These are phyloP conservation scores for Drosophila lacteicornis DNA, from an alignment of 1,140 invertebrate genomes.

Conservation along the genomic window DNA sequence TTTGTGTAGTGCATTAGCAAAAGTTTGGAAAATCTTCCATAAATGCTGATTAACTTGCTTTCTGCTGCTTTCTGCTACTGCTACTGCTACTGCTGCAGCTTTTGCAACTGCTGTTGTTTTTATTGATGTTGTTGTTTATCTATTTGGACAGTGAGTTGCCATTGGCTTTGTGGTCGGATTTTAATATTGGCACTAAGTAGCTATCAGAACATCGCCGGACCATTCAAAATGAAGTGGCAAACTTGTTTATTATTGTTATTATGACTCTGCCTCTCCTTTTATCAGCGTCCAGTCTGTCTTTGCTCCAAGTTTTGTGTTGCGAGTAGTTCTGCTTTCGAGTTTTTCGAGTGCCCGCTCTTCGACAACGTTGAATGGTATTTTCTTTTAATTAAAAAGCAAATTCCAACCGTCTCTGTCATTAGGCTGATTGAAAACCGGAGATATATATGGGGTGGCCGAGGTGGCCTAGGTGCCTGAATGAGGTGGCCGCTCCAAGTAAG, in stretches of 20 bases:
- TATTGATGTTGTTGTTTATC: slow-evolving; percentile 56
- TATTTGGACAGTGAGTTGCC: slow-evolving; percentile 44
- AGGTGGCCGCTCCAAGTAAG: slow-evolving; percentile 60
- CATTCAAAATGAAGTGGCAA: slow-evolving; percentile 79
- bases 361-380: slow-evolving; percentile 64
- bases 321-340: slow-evolving; percentile 49
- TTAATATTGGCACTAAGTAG: slow-evolving; percentile 81
- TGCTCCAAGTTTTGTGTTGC: slow-evolving; percentile 28
- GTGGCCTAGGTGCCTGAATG: too few species aligned
- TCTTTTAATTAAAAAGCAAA: slow-evolving; percentile 83
- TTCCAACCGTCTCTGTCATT: slow-evolving; percentile 71
- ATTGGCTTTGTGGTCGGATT: slow-evolving; percentile 72
- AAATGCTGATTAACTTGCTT: slow-evolving; percentile 76
- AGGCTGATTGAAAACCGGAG: slow-evolving; percentile 75
- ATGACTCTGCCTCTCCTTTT: slow-evolving; percentile 48
- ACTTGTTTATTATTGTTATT: slow-evolving; percentile 83
- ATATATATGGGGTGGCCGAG: slow-evolving; percentile 9
- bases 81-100: slow-evolving; percentile 10
- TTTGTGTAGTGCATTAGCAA: slow-evolving; percentile 7
- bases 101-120: slow-evolving; percentile 17
- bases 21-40: slow-evolving; percentile 56
- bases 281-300: slow-evolving; percentile 29
- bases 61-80: not conserved
- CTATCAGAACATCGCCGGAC: slow-evolving; percentile 65
- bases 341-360: slow-evolving; percentile 69